Evolutionary conservation across 37 sponge, comb jelly and placozoan genomes (phyloP), one percentile per base, ranked within the genome.

Genomic region (Chondrilla cf. caribensis): DNA sequence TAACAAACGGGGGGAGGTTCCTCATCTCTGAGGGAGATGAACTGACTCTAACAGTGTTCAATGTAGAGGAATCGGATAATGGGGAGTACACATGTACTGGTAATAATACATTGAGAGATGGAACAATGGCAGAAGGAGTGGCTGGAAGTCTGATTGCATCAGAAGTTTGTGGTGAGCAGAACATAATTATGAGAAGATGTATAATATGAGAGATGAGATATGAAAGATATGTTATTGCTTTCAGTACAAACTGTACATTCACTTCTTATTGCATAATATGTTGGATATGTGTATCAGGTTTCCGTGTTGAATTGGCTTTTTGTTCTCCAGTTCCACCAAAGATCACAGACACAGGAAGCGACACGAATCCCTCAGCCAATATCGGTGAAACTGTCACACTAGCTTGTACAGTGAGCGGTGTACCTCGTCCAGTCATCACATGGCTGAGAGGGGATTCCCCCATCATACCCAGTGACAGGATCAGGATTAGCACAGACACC

Each of bases 241-340:
- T n/a, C n/a, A n/a, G n/a, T n/a, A n/a, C n/a, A n/a, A n/a, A n/a
- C n/a, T n/a, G n/a, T n/a, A n/a, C n/a, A n/a, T n/a, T n/a, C n/a
- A n/a, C n/a, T n/a, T n/a, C n/a, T n/a, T n/a, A n/a, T n/a, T n/a
- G n/a, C n/a, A n/a, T n/a, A n/a, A n/a, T n/a, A n/a, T n/a, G n/a
- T n/a, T n/a, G n/a, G n/a, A n/a, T n/a, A n/a, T n/a, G n/a, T n/a
- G n/a, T n/a, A n/a, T n/a, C n/a, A n/a, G n/a, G n/a, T n/a, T n/a
- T n/a, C n/a, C n/a, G n/a, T n/a, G n/a, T n/a, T n/a, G n/a, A n/a
- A n/a, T n/a, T n/a, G n/a, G n/a, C 39, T 85, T 21, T 55, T 2
- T 59, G 32, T 60, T 31, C 58, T 70, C 41, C 70, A 79, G 85
- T 77, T 66, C 32, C 37, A 21, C 79, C 85, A 0, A 54, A 21